Evolutionary conservation across 2,797 vertebrate genomes (phyloP).

Genomic region (Falco columbarius): DNA sequence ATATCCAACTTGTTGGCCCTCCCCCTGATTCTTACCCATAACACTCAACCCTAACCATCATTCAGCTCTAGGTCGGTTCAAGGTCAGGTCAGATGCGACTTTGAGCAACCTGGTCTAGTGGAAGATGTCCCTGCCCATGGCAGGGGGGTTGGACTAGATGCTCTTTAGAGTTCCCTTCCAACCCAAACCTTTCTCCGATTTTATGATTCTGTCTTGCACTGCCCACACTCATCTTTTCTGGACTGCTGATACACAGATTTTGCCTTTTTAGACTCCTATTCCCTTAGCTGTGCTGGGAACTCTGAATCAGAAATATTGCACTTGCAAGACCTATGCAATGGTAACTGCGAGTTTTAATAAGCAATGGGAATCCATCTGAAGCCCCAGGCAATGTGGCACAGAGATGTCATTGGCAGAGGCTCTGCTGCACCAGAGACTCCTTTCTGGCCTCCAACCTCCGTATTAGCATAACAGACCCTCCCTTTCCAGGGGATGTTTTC

Average conservation of each 20-base stretch:
- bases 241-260: neutral
- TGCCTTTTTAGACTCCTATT: neutral
- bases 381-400: neutral
- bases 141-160: neutral
- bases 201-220: neutral
- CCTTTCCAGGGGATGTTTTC: neutral
- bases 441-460: neutral
- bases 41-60: no score
- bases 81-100: neutral
- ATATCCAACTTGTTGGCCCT: no score
- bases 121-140: neutral
- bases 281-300: neutral
- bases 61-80: neutral
- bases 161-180: neutral
- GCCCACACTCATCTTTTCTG: neutral
- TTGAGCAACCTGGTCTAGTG: neutral
- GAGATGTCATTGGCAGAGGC: neutral
- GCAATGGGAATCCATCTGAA: neutral
- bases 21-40: no score
- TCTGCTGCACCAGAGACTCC: neutral
- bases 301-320: conserved; percentile 32
- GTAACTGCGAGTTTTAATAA: neutral
- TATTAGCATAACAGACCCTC: neutral
- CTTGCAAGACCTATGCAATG: neutral
- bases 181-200: neutral